These are phyloP conservation scores for Ceratosolen fusciceps DNA, from an alignment of 1,140 invertebrate species.

Conservation along the genomic window DNA sequence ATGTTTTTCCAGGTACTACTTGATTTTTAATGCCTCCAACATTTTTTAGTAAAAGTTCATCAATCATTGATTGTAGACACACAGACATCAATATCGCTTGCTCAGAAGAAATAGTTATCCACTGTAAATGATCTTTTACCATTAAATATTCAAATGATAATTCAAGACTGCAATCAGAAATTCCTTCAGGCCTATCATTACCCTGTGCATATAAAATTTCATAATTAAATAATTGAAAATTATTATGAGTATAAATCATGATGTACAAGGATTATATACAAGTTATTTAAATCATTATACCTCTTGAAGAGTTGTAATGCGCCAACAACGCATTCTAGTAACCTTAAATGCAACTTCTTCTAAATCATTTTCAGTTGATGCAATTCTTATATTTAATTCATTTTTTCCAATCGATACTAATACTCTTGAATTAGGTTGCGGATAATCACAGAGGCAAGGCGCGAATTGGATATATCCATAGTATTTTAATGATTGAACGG, in stretches of 20 bases:
- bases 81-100: slow-evolving; percentile 96
- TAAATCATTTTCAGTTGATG: slow-evolving; percentile 63
- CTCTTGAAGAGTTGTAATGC: slow-evolving; percentile 88
- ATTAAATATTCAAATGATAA: slow-evolving; percentile 96
- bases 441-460: slow-evolving; percentile 84
- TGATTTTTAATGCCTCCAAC: slow-evolving; percentile 71
- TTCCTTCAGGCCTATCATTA: slow-evolving; percentile 59
- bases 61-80: slow-evolving; percentile 94
- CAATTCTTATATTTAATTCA: slow-evolving; percentile 81
- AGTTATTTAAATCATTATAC: slow-evolving; percentile 69
- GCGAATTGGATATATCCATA: slow-evolving; percentile 92
- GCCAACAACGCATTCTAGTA: slow-evolving; percentile 95
- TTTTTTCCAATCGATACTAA: slow-evolving; percentile 82
- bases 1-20: slow-evolving; percentile 61
- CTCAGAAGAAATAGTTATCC: slow-evolving; percentile 91
- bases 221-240: slow-evolving; percentile 18
- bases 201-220: slow-evolving; percentile 54
- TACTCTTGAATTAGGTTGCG: slow-evolving; percentile 77
- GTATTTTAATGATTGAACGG: slow-evolving; percentile 85
- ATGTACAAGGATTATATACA: neutral
- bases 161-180: slow-evolving; percentile 76
- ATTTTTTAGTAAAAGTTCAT: slow-evolving; percentile 90
- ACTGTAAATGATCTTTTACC: slow-evolving; percentile 91
- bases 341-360: slow-evolving; percentile 90
- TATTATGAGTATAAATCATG: neutral